Evolutionary conservation across 35 echinoderm and acorn worm species (phyloP), one percentile per base, ranked within the genome.

Genomic region (Amphiura filiformis): DNA sequence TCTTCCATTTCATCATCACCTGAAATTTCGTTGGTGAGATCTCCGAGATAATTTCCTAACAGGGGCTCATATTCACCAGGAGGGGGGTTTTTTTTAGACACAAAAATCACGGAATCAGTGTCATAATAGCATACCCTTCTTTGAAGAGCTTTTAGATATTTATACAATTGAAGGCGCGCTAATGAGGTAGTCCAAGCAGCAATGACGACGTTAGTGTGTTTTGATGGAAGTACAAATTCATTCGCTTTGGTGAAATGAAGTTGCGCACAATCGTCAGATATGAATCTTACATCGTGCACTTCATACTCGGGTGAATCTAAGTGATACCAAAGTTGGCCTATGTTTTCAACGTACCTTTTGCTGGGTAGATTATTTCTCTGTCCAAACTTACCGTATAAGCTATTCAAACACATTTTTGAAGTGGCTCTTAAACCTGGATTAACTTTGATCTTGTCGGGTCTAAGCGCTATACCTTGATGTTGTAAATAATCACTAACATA

Each of bases 351-450:
- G 56, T 20, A 96, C 52, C 34, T 86, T 90, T 23, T 38, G 39
- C n/a, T n/a, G n/a, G n/a, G n/a, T n/a, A n/a, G n/a, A n/a, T n/a
- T n/a, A n/a, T n/a, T n/a, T 39, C 94, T 35, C 84, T 90, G 94
- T 31, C 89, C 93, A 35, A 92, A 90, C 36, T 93, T 96, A 9
- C 91, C 91, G 80, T 82, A 86, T 35, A 96, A 89, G 33, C 34
- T 57, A 70, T 95, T 95, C n/a, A 92, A 22, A 42, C 81, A 77
- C 0, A 90, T 65, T 84, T 96, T 96, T n/a, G 13, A 89, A 56
- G 1, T 47, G 17, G 41, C 41, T 4, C 87, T 2, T 56, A 90
- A 65, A 22, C 80, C 88, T 13, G 39, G 77, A 36, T 90, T 90
- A 70, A 9, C 1, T 77, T 23, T 39, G 20, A 83, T 90, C 1